Percentiles rank a stretch among this genome's conserved stretches.
These are phyloP conservation scores for Struthio camelus DNA, from an alignment of 2,113 vertebrate genomes.

Conservation along the genomic window DNA sequence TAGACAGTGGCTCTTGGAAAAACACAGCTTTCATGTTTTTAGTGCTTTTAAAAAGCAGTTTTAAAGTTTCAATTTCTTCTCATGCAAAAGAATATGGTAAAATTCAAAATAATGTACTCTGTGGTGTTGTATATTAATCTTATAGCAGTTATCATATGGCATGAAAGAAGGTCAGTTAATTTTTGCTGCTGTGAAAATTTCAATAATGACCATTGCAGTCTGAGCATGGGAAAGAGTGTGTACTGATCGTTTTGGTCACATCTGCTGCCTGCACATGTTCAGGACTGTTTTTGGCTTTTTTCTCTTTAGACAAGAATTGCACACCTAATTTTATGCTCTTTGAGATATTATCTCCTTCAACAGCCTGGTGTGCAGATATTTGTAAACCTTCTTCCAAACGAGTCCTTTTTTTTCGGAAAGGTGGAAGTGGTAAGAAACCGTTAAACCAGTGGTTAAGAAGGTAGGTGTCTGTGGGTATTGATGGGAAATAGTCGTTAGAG, in stretches of 20 bases:
- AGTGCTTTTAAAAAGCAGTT: not conserved
- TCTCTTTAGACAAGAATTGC: constrained; percentile 9
- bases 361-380: constrained; percentile 69
- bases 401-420: constrained; percentile 56
- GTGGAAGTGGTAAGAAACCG: constrained; percentile 94
- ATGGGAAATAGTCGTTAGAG: constrained; percentile 93
- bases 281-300: not conserved
- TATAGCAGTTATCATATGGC: not conserved
- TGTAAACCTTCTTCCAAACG: constrained; percentile 47
- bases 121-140: not conserved
- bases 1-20: not conserved
- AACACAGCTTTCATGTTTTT: not conserved
- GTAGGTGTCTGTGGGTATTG: constrained; percentile 88
- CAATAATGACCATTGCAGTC: not conserved
- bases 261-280: constrained; percentile 30
- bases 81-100: not conserved
- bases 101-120: not conserved
- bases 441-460: constrained; percentile 89
- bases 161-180: not conserved
- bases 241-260: not conserved
- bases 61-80: not conserved
- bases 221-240: not conserved
- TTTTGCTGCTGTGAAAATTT: not conserved
- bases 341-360: constrained; percentile 79
- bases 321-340: constrained; percentile 72